A percentile compares a stretch with the other conserved stretches of the same genome.
Conservation (phyloP, 2,888 invertebrate genomes). For the Steinernema carpocapsae region DNA sequence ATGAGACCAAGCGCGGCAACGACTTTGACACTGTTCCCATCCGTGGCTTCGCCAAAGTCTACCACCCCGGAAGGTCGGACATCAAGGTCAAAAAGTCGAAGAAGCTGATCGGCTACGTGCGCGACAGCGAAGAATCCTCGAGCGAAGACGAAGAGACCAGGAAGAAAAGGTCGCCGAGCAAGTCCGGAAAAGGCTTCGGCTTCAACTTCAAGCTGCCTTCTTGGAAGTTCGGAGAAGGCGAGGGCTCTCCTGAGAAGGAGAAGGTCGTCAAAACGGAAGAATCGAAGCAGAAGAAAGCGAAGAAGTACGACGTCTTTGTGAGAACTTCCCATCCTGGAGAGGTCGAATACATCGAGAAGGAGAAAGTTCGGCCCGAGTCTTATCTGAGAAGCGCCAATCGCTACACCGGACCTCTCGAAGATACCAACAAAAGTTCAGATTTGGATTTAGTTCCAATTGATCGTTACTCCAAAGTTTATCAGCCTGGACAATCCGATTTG, state of each 20-base stretch:
- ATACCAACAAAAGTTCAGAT: conserved; percentile 37
- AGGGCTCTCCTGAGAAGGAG: conserved; percentile 42
- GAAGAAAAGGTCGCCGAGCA: conserved; percentile 34
- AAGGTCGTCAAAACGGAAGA: too few relatives aligned
- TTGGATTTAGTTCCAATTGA: conserved; percentile 37
- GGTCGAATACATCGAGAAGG: too few relatives aligned
- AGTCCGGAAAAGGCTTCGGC: not conserved
- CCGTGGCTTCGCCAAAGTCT: conserved; percentile 14
- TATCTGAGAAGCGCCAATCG: too few relatives aligned
- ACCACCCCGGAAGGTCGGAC: conserved; percentile 32
- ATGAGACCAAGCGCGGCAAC: conserved; percentile 3
- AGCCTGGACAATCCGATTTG: conserved; percentile 11
- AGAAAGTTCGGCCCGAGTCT: too few relatives aligned
- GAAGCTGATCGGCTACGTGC: too few relatives aligned
- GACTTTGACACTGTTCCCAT: conserved; percentile 33
- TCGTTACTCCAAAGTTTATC: conserved; percentile 30
- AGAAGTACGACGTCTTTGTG: too few relatives aligned
- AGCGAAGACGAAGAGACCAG: not conserved
- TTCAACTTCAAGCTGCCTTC: conserved; percentile 28
- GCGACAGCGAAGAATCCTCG: too few relatives aligned
- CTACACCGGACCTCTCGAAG: conserved; percentile 46
- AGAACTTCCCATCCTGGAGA: too few relatives aligned
- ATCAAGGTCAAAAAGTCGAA: conserved; percentile 20
- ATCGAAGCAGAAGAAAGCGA: too few relatives aligned
- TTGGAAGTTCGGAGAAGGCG: conserved; percentile 38